phyloP scores from a whole-genome alignment of 2,113 vertebrate species.

The Plecturocebus donacophilus region DNA sequence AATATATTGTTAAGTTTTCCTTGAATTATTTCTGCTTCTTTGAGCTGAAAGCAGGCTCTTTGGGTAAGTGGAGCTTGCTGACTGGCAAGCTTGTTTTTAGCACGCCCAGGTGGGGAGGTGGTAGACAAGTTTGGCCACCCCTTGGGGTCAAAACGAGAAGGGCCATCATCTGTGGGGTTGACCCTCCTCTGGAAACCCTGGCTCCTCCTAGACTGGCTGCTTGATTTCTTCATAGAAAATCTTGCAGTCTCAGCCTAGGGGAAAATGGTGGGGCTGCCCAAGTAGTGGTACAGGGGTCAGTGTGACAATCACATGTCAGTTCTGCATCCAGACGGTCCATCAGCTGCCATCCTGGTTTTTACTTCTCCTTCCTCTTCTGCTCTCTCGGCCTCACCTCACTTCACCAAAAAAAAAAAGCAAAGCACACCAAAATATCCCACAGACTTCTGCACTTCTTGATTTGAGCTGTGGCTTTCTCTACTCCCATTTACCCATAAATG shows the following conservation, averaged over 20 bases:
- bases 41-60: not conserved
- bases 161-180: not conserved
- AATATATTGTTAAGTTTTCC: not conserved
- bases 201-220: not conserved
- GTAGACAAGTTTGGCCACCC: not conserved
- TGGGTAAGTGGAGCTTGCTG: not conserved
- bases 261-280: not conserved
- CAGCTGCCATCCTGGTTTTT: not conserved
- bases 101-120: too few relatives aligned
- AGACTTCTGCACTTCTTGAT: not conserved
- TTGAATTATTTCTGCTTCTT: not conserved
- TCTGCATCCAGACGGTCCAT: not conserved
- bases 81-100: not conserved
- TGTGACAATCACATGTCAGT: not conserved
- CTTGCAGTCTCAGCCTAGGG: not conserved
- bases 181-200: not conserved
- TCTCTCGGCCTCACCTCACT: not conserved
- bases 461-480: not conserved
- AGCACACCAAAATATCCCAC: not conserved
- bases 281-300: not conserved
- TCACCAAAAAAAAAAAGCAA: not conserved
- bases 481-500: not conserved
- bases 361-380: not conserved
- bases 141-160: not conserved
- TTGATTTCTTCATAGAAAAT: not conserved